Evolutionary conservation across 2,888 invertebrate genomes (phyloP).

Genomic region (Euclidia mi): DNA sequence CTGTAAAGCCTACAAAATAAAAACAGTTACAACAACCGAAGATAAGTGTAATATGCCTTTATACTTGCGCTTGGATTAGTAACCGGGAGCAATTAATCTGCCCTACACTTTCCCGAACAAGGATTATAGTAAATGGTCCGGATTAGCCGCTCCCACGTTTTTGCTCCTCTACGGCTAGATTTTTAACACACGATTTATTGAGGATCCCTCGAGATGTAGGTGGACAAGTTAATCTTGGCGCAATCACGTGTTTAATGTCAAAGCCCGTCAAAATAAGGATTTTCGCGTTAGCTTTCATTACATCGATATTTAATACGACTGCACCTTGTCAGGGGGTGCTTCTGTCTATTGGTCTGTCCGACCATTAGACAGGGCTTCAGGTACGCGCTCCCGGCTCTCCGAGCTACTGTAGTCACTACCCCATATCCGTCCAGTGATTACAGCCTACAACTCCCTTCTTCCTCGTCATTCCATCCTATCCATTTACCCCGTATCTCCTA

Average conservation of each 20-base stretch:
- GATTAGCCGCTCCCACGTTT: conserved; percentile 68
- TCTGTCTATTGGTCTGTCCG: too few species aligned
- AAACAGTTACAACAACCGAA: conserved; percentile 2
- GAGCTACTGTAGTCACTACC: too few species aligned
- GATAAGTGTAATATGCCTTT: conserved; percentile 22
- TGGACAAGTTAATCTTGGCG: conserved; percentile 52
- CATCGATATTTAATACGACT: neutral
- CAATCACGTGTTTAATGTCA: conserved; percentile 39
- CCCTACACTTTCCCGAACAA: conserved; percentile 63
- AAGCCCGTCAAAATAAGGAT: neutral
- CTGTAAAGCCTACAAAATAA: neutral
- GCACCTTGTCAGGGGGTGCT: too few species aligned
- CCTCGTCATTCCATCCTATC: too few species aligned
- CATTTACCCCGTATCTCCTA: too few species aligned
- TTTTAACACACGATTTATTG: conserved; percentile 69
- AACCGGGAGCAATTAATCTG: conserved; percentile 71
- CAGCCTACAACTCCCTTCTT: too few species aligned
- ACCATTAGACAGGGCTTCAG: too few species aligned
- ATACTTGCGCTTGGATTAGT: conserved; percentile 29
- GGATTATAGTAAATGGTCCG: conserved; percentile 74
- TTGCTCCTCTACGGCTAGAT: conserved; percentile 58
- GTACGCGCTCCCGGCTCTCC: too few species aligned
- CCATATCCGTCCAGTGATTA: too few species aligned
- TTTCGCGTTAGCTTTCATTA: conserved; percentile 7
- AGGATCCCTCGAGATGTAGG: conserved; percentile 26